Conservation (phyloP, 2,113 vertebrate genomes). For the Limnothrissa miodon region DNA sequence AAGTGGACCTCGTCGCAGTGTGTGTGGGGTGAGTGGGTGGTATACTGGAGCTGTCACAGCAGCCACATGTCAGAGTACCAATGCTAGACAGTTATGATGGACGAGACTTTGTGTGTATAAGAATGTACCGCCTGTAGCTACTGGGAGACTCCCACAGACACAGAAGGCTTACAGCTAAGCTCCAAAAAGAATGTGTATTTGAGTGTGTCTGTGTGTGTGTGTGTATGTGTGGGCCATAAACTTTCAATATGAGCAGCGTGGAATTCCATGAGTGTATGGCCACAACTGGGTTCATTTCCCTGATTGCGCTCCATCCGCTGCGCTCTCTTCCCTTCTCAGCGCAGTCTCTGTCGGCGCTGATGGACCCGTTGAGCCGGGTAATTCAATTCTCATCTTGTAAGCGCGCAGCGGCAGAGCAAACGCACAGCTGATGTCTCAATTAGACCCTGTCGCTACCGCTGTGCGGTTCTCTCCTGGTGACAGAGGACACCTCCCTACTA, state of each 20-base stretch:
- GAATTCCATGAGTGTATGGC: neutral
- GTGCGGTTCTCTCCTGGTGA: conserved; percentile 35
- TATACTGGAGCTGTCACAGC: neutral
- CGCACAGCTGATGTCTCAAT: conserved; percentile 64
- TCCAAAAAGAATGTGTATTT: neutral
- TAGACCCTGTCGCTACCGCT: conserved; percentile 54
- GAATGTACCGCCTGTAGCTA: neutral
- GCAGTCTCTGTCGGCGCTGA: conserved; percentile 52
- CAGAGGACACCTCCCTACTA: conserved; percentile 2
- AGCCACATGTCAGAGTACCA: neutral
- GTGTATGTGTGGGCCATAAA: neutral
- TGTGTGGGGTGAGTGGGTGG: neutral
- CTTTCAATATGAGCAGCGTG: neutral
- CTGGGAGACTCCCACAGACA: neutral
- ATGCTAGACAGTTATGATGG: neutral
- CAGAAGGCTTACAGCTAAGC: neutral
- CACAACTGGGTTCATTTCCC: conserved; percentile 20
- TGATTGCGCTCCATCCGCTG: conserved; percentile 12
- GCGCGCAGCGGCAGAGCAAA: conserved; percentile 48
- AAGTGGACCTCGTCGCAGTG: neutral
- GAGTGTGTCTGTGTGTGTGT: neutral
- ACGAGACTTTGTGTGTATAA: neutral
- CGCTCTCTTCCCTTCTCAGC: conserved; percentile 9
- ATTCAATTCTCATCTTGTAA: conserved; percentile 62
- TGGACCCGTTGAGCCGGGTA: conserved; percentile 61